Base-by-base conservation (phyloP, 2,888 invertebrate genomes). In the Epirrhoe tristata region DNA sequence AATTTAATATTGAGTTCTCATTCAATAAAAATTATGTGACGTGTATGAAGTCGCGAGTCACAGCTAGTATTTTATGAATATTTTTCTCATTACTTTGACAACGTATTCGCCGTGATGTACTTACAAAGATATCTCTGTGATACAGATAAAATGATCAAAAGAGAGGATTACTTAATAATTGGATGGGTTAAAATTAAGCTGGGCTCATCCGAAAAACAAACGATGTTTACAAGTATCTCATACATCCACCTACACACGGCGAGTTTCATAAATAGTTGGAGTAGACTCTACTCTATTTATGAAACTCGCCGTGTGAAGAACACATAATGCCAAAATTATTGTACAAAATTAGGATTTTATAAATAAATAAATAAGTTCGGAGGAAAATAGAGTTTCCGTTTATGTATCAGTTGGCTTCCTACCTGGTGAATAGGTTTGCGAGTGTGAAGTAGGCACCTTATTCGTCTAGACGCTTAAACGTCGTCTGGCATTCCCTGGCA, bases 381-480 rank as follows among this genome's bases (percentile, higher is more conserved):
- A 43, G 12, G 39, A 43, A 48, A 48, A 48, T 48, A 48, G 16
- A 7, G 14, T 48, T 48, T 48, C 6, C 7, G 16, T 0, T 48
- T 43, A 12, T 43, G 5, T 43, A 12, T 12, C 12, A 43, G 39
- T 43, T 43, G 39, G 3, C 39, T 43, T 43, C 39, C 39, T 43
- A 43, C 39, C 39, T 12, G 39, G 1, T 0, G 12, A 1, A 3
- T 24, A 36, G 10, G 6, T 36, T 0, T 16, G n/a, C 24, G 14
- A 53, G 32, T 34, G n/a, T 34, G 7, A 53, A 7, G 54, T 36
- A 16, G 36, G 54, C 34, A 55, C 52, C 52, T 61, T 61, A 16
- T 48, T 46, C 34, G 58, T 63, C 46, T 63, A 64, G 58, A 64
- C 58, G 31, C 31, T 43, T 16, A 46, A 32, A 61, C 12, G 12